phyloP scores from a whole-genome alignment of 2,113 vertebrate genomes.

The Cricetomys ansorgei region DNA sequence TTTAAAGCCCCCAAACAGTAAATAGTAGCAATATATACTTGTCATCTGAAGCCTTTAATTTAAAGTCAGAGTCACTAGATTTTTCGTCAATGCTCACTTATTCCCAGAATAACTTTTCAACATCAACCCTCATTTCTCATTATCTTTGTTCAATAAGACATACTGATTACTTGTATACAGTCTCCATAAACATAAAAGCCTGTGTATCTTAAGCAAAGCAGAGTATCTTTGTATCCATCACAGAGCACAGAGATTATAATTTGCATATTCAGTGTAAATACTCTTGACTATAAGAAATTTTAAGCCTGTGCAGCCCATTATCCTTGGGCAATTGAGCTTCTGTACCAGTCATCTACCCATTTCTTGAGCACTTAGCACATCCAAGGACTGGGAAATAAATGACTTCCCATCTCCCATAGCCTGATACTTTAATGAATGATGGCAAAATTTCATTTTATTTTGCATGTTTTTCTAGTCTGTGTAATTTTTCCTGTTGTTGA shows the following conservation, averaged over 20 bases:
- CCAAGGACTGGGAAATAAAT: background rate
- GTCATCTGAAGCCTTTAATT: background rate
- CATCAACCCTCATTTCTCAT: slow-evolving; percentile 66
- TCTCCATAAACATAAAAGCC: slow-evolving; percentile 79
- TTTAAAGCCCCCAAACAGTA: slow-evolving; percentile 26
- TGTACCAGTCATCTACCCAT: background rate
- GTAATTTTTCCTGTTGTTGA: background rate
- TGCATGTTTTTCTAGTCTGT: background rate
- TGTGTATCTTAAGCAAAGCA: slow-evolving; percentile 53
- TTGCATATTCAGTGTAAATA: slow-evolving; percentile 46
- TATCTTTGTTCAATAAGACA: slow-evolving; percentile 76
- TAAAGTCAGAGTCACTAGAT: background rate
- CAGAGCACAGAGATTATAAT: slow-evolving; percentile 13
- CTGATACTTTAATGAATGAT: background rate
- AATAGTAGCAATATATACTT: background rate
- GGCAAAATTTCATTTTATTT: background rate
- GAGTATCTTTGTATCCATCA: slow-evolving; percentile 72
- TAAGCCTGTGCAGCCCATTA: background rate
- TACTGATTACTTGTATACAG: slow-evolving; percentile 78
- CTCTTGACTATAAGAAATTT: background rate
- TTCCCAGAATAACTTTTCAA: slow-evolving; percentile 58
- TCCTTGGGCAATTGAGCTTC: background rate
- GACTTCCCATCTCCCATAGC: background rate
- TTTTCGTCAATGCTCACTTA: background rate
- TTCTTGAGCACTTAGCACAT: background rate